Conservation (phyloP, 2,113 vertebrate species). For the Eidolon helvum region DNA sequence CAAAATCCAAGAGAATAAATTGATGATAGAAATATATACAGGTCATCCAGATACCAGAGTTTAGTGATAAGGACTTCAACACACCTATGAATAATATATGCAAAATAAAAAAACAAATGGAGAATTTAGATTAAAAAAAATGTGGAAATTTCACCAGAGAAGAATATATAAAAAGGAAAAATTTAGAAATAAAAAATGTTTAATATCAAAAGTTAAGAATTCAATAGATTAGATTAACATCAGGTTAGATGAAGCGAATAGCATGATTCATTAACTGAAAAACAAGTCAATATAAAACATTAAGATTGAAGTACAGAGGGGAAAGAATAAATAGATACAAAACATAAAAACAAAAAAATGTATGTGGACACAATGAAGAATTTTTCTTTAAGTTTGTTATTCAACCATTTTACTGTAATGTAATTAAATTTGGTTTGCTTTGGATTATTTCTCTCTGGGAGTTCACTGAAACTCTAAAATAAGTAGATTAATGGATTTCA, state of each 20-base stretch:
- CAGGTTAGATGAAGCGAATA: not conserved
- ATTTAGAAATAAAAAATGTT: not conserved
- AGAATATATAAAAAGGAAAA: not conserved
- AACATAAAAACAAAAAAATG: no score
- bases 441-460: not conserved
- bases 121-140: not conserved
- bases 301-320: not conserved
- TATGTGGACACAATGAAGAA: no score
- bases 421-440: not conserved
- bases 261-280: not conserved
- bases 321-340: not conserved
- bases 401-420: not conserved
- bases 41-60: not conserved
- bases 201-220: not conserved
- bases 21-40: not conserved
- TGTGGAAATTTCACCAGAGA: not conserved
- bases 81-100: not conserved
- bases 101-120: not conserved
- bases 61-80: not conserved
- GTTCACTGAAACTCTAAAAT: not conserved
- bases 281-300: not conserved
- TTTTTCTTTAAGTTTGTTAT: not conserved
- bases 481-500: not conserved
- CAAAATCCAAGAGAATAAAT: not conserved
- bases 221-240: not conserved